These are phyloP conservation scores for Scaptodrosophila lebanonensis DNA, from an alignment of 1,140 invertebrate genomes.

Conservation along the genomic window DNA sequence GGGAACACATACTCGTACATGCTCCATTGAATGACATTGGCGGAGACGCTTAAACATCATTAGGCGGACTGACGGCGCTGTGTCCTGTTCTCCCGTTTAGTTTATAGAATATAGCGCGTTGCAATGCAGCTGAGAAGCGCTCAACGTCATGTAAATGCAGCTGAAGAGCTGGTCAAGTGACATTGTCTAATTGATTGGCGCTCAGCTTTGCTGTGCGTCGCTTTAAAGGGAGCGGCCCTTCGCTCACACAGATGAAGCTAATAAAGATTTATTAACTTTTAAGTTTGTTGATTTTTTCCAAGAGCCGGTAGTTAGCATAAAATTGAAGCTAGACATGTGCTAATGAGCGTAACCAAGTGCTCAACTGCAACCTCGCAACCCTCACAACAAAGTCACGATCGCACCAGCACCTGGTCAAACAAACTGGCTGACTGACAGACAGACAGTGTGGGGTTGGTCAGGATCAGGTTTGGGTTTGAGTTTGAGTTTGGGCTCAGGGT, in stretches of 20 bases:
- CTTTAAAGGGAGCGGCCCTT: no score
- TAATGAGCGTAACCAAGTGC: no score
- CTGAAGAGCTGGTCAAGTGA: conserved; percentile 27
- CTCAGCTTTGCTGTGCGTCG: conserved; percentile 22
- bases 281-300: conserved; percentile 46
- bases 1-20: no score
- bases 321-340: no score
- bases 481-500: background rate
- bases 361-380: background rate
- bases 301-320: no score
- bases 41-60: no score
- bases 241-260: conserved; percentile 35
- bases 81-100: no score
- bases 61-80: no score
- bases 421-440: conserved; percentile 9
- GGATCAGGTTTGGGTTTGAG: conserved; percentile 1
- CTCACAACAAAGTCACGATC: background rate
- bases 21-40: no score
- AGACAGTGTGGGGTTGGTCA: conserved; percentile 55
- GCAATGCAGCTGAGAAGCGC: conserved; percentile 30
- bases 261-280: conserved; percentile 56
- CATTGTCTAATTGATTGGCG: conserved; percentile 61
- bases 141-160: conserved; percentile 26
- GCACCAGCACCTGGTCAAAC: conserved; percentile 52
- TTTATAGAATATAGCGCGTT: conserved; percentile 5